These are phyloP conservation scores for Melanostoma scalare DNA, from an alignment of 2,888 invertebrate genomes.

Conservation along the genomic window DNA sequence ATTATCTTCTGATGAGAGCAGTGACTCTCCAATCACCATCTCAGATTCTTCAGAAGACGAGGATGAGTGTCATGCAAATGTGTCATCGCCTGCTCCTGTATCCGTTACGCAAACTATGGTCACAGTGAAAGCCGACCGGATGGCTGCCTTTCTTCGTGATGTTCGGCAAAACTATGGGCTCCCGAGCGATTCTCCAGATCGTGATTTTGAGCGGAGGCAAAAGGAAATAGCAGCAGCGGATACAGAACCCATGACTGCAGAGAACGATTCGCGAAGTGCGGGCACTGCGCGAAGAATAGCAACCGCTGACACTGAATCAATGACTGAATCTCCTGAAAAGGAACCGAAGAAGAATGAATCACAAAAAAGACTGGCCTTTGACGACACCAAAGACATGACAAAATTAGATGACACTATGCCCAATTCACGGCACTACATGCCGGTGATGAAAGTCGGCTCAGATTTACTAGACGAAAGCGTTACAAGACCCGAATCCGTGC, in stretches of 20 bases:
- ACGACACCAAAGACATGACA: conserved; percentile 74
- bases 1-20: conserved; percentile 60
- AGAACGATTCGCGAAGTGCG: conserved; percentile 37
- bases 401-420: conserved; percentile 19
- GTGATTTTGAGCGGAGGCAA: conserved; percentile 12
- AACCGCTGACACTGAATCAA: conserved; percentile 52
- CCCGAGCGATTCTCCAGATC: conserved; percentile 33
- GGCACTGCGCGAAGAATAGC: conserved; percentile 38
- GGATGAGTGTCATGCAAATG: conserved; percentile 21
- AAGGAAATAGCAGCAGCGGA: conserved; percentile 49
- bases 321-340: conserved; percentile 41
- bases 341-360: conserved; percentile 19
- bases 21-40: conserved; percentile 71
- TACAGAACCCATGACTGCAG: conserved; percentile 47
- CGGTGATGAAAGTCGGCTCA: conserved; percentile 28
- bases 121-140: conserved; percentile 76
- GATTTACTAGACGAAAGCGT: conserved; percentile 49
- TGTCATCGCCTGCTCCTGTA: conserved; percentile 21
- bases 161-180: conserved; percentile 71
- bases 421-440: conserved; percentile 34
- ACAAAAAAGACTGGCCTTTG: conserved; percentile 59
- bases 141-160: conserved; percentile 79
- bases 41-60: conserved; percentile 72
- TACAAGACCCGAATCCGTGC: conserved; percentile 32
- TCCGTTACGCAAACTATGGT: conserved; percentile 57